Conservation (phyloP, 1,140 invertebrate genomes). For the Goniozus legneri region DNA sequence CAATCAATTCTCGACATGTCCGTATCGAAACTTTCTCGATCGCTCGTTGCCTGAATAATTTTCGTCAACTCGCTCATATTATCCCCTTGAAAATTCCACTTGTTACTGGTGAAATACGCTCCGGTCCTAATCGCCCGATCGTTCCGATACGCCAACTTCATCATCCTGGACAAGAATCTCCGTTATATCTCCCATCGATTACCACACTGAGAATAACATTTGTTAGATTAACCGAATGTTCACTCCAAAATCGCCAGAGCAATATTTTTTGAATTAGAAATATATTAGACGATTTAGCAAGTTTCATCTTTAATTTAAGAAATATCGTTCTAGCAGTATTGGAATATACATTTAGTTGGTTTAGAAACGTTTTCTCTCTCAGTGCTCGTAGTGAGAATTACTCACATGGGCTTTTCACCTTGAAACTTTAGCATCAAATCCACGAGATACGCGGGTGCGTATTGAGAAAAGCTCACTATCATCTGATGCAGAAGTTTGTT, state of each 20-base stretch:
- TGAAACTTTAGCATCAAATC: constrained; percentile 68
- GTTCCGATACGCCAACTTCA: constrained; percentile 78
- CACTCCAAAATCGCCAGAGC: too few relatives aligned
- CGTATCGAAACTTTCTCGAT: constrained; percentile 61
- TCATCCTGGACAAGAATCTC: constrained; percentile 66
- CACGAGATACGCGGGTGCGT: constrained; percentile 74
- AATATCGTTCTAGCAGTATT: too few relatives aligned
- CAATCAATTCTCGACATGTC: constrained; percentile 63
- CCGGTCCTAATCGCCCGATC: constrained; percentile 73
- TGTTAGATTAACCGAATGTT: too few relatives aligned
- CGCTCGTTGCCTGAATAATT: constrained; percentile 58
- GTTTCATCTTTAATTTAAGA: too few relatives aligned
- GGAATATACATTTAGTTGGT: too few relatives aligned
- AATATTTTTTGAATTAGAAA: too few relatives aligned
- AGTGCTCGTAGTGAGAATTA: too few relatives aligned
- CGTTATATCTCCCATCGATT: background rate
- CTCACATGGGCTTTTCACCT: constrained; percentile 77
- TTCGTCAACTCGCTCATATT: constrained; percentile 69
- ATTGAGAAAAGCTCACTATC: constrained; percentile 69
- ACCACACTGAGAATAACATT: background rate
- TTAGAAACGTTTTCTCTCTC: too few relatives aligned
- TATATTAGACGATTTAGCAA: too few relatives aligned
- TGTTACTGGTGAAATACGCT: constrained; percentile 82
- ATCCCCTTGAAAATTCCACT: constrained; percentile 79
- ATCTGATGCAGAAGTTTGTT: constrained; percentile 70